phyloP scores from a whole-genome alignment of 2,797 vertebrate genomes.

The Natrix natrix region DNA sequence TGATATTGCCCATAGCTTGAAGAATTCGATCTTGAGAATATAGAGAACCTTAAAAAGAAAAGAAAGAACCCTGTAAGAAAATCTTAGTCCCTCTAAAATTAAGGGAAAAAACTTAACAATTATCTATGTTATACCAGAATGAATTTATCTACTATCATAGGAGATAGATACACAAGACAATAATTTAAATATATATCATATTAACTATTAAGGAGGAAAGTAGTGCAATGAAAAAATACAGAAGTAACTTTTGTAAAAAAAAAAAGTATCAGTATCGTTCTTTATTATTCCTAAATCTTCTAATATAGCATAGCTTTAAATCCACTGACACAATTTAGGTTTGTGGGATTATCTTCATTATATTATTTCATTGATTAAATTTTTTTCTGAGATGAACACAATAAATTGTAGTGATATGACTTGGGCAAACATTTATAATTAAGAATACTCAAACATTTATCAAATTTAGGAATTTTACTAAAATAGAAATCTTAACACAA shows the following conservation, averaged over 20 bases:
- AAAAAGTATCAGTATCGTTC: not conserved
- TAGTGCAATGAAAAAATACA: not conserved
- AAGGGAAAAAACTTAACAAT: not conserved
- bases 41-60: slow-evolving; percentile 79
- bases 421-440: not conserved
- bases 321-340: not conserved
- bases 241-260: not conserved
- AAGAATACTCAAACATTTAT: not conserved
- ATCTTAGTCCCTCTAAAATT: slow-evolving; percentile 21
- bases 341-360: not conserved
- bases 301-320: not conserved
- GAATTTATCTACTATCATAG: not conserved
- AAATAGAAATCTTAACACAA: not conserved
- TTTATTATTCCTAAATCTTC: not conserved
- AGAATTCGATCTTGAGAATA: slow-evolving; percentile 94
- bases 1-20: slow-evolving; percentile 98
- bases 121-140: not conserved
- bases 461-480: not conserved
- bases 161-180: not conserved
- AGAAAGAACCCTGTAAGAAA: slow-evolving; percentile 59
- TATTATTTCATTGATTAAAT: not conserved
- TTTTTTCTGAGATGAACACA: not conserved
- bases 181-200: not conserved
- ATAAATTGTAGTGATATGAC: not conserved
- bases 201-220: not conserved